Base-by-base conservation (phyloP, 2,888 invertebrate genomes). In the Zhuqinia jingwanae region DNA sequence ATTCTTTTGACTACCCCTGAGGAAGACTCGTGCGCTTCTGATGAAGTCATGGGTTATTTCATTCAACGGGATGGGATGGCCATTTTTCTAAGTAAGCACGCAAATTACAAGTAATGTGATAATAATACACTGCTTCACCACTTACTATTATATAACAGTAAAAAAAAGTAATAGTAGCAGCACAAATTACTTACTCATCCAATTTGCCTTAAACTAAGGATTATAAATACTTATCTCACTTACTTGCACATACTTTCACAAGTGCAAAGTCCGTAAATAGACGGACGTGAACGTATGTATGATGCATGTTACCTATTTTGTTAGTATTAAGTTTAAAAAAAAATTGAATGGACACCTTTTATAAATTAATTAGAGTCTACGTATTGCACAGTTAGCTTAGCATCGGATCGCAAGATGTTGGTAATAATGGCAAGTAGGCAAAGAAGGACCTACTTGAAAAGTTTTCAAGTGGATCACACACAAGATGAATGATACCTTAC, bases 21-120 rank as follows among this genome's bases (percentile, higher is more conserved):
- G 22, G 76, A 70, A 25, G 77, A 81, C 42, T 42, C 63, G 20
- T 60, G 17, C 30, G 36, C 22, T 36, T 47, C 11, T 30, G 81
- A 87, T 6, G 77, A 84, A 50, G 78, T 89, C 75, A 73, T 88
- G 56, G 53, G 15, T 13, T 88, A 88, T 70, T 87, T 90, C 58
- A 58, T 56, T 10, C 25, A 82, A 45, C 79, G 76, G 15, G 76
- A 88, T 25, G 88, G 78, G 20, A 87, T 89, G 87, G 30, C 50
- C 45, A 76, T 78, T 50, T 87, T 89, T 70, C 58, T 86, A 25
- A 68, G 86, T 81, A 81, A 76, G 53, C 30, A 30, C 30, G 20
- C 5, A 17, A 36, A n/a, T 22, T 13, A 60, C n/a, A n/a, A n/a
- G n/a, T n/a, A n/a, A n/a, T n/a, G n/a, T n/a, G n/a, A n/a, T n/a